Evolutionary conservation across 2,797 vertebrate genomes (phyloP), one percentile per base, ranked within the genome.

Genomic region (Psittacula echo): DNA sequence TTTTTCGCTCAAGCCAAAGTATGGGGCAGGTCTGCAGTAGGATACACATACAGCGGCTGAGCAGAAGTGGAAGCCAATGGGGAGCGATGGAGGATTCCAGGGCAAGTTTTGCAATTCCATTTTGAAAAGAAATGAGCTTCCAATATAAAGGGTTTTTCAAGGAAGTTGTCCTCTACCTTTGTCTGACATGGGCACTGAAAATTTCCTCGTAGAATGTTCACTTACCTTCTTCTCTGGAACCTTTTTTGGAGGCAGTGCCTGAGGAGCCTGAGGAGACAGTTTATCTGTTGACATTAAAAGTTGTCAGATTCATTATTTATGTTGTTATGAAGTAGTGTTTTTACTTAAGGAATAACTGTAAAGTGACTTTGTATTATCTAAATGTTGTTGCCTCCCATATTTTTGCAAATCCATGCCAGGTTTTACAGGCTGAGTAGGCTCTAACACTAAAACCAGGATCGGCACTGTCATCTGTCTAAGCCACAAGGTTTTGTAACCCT

Each of bases 401-500:
- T 93, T 91, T 44, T 85, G 42, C 7, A 94, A 90, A 85, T 96
- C 96, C 93, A 92, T 58, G 68, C 86, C 94, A 90, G 83, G 56
- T 94, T 96, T 97, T 96, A 51, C 67, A 74, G 75, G 60, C 87
- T 64, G 83, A 91, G 75, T 61, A 56, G 64, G 10, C 41, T 89
- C 58, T 74, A 72, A 77, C 45, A 15, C 61, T 94, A 47, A 78
- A 91, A 62, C 61, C 15, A 3, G 80, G 90, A 77, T 93, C 27
- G 3, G 48, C 86, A 53, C 90, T 91, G 93, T 96, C 95, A 58
- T 95, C 86, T 87, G 91, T 83, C 48, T 93, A 77, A 96, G 91
- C 94, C 87, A 76, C 90, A 93, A 82, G 85, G 61, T 93, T 96
- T 94, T 95, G 72, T 83, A 96, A 96, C 58, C 29, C 72, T 86